A percentile compares a stretch with the other conserved stretches of the same genome.
These are phyloP conservation scores for Rhopalosiphum nymphaeae DNA, from an alignment of 2,888 invertebrate genomes.

Conservation along the genomic window DNA sequence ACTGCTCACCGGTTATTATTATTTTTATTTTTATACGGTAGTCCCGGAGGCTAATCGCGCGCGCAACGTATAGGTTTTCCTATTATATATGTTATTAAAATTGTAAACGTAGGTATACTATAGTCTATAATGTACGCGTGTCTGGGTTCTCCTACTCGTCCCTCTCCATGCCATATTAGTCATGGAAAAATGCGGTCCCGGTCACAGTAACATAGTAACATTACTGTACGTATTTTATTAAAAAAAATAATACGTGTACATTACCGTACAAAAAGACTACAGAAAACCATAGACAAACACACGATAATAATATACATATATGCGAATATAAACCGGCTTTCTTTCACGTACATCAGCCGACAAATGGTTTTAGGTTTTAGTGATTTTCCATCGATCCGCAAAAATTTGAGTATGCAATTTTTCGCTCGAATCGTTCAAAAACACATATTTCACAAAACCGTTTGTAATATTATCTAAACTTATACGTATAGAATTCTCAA, in stretches of 20 bases:
- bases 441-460: background rate
- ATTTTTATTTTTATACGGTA: constrained; percentile 11
- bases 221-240: background rate
- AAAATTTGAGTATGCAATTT: background rate
- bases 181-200: constrained; percentile 3
- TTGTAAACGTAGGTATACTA: too few species aligned
- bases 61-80: background rate
- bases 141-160: background rate
- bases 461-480: background rate
- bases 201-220: background rate
- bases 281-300: background rate
- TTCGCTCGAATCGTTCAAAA: background rate
- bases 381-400: background rate
- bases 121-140: background rate
- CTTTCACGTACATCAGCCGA: too few species aligned
- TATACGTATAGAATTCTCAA: background rate
- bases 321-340: background rate
- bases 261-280: background rate
- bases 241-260: background rate
- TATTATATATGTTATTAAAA: background rate
- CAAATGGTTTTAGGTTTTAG: background rate
- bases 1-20: background rate
- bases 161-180: background rate
- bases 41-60: constrained; percentile 31
- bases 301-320: background rate